Percentiles rank a stretch among this genome's conserved stretches.
Conservation (phyloP, 2,888 invertebrate genomes). For the Cyrtodaria siliqua region DNA sequence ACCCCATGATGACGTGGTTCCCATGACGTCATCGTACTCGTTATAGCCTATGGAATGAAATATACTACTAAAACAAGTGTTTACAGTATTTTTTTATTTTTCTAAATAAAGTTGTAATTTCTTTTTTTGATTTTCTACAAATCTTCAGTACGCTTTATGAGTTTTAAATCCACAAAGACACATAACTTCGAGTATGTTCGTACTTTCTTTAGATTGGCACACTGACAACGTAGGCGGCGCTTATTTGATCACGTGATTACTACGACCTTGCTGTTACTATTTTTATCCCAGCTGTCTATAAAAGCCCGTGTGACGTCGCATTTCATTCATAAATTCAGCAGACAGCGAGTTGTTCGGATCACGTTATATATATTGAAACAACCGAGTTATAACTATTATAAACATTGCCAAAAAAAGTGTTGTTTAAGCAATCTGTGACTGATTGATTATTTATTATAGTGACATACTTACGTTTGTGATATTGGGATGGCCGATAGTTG, state of each 20-base stretch:
- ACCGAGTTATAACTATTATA: constrained; percentile 1
- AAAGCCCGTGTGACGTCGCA: constrained; percentile 22
- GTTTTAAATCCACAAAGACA: no score
- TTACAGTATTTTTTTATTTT: no score
- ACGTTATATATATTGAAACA: not conserved
- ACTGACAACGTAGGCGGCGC: constrained; percentile 24
- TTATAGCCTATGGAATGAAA: no score
- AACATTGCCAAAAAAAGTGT: not conserved
- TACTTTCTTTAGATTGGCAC: no score
- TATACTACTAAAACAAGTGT: no score
- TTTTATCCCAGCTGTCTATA: constrained; percentile 42
- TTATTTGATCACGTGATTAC: no score
- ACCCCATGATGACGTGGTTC: no score
- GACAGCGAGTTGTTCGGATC: constrained; percentile 26
- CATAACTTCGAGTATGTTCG: no score
- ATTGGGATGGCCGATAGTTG: constrained; percentile 79
- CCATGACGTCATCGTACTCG: no score
- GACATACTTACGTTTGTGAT: constrained; percentile 19
- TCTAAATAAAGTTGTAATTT: no score
- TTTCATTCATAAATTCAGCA: constrained; percentile 61
- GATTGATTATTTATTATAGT: constrained; percentile 7
- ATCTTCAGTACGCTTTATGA: no score
- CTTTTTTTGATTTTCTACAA: no score
- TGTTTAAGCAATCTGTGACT: constrained; percentile 1
- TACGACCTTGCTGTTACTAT: constrained; percentile 47